Conservation (phyloP, 2,888 invertebrate species). For the Limenitis camilla region DNA sequence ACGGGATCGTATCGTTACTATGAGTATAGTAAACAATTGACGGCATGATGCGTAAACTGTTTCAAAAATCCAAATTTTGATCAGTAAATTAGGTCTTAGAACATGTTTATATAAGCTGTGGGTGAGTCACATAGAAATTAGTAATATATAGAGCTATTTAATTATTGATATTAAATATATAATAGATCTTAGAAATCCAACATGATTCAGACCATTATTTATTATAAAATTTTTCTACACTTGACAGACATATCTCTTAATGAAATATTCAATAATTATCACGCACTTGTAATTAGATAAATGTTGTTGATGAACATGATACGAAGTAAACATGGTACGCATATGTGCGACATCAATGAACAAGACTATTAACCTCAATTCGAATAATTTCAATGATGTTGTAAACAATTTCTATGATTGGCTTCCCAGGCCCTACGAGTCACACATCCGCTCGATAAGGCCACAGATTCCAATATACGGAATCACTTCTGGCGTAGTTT, state of each 20-base stretch:
- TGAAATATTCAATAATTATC: constrained; percentile 28
- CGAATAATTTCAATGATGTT: constrained; percentile 64
- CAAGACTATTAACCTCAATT: constrained; percentile 71
- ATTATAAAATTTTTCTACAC: neutral
- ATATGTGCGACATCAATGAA: constrained; percentile 68
- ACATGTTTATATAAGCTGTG: neutral
- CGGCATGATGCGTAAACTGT: constrained; percentile 53
- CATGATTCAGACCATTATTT: neutral
- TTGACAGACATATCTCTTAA: neutral
- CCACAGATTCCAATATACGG: constrained; percentile 43
- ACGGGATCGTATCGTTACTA: constrained; percentile 49
- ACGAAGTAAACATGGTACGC: constrained; percentile 64
- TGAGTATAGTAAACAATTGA: constrained; percentile 62
- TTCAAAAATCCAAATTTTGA: constrained; percentile 42
- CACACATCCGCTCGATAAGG: constrained; percentile 63
- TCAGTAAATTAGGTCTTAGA: constrained; percentile 7
- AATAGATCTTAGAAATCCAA: neutral
- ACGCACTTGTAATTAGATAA: constrained; percentile 40
- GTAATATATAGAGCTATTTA: neutral
- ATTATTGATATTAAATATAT: neutral
- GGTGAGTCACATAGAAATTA: neutral
- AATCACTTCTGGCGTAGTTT: constrained; percentile 37
- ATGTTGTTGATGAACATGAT: constrained; percentile 56
- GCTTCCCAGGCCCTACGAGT: constrained; percentile 52
- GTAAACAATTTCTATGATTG: constrained; percentile 61